These are phyloP conservation scores for Corythucha ciliata DNA, from an alignment of 2,888 invertebrate genomes.

Conservation along the genomic window DNA sequence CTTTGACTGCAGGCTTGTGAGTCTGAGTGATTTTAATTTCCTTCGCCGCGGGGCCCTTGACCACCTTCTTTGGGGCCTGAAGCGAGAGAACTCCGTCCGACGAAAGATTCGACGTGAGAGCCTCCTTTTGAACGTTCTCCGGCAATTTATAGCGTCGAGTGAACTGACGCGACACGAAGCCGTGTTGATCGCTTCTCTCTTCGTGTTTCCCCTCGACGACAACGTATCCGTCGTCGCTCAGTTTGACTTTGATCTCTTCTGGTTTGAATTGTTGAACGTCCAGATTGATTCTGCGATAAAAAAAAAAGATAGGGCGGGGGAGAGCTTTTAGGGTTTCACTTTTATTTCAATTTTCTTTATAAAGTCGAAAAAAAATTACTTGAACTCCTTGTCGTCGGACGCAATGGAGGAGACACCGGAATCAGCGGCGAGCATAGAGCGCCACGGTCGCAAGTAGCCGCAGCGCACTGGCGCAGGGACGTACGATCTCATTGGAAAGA, in stretches of 20 bases:
- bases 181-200: slow-evolving; percentile 42
- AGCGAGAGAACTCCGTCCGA: slow-evolving; percentile 41
- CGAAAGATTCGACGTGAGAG: slow-evolving; percentile 40
- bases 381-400: slow-evolving; percentile 34
- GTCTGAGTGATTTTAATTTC: slow-evolving; percentile 17
- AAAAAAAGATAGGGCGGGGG: slow-evolving; percentile 29
- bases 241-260: slow-evolving; percentile 43
- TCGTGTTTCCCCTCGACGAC: slow-evolving; percentile 43
- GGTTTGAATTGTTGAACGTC: slow-evolving; percentile 44
- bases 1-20: slow-evolving; percentile 9
- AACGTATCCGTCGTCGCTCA: slow-evolving; percentile 40
- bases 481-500: slow-evolving; percentile 11
- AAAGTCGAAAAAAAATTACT: no score
- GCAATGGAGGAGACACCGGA: slow-evolving; percentile 34
- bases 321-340: no score
- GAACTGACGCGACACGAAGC: slow-evolving; percentile 34
- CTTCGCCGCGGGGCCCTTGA: no score
- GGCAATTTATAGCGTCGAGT: slow-evolving; percentile 42
- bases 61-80: slow-evolving; percentile 27
- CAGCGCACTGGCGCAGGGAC: slow-evolving; percentile 18
- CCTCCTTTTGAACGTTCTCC: slow-evolving; percentile 40
- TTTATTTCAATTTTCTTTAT: no score
- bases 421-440: slow-evolving; percentile 24
- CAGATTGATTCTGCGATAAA: slow-evolving; percentile 37
- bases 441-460: slow-evolving; percentile 32